Base-by-base conservation (phyloP, 2,888 invertebrate genomes). In the Machimus atricapillus region DNA sequence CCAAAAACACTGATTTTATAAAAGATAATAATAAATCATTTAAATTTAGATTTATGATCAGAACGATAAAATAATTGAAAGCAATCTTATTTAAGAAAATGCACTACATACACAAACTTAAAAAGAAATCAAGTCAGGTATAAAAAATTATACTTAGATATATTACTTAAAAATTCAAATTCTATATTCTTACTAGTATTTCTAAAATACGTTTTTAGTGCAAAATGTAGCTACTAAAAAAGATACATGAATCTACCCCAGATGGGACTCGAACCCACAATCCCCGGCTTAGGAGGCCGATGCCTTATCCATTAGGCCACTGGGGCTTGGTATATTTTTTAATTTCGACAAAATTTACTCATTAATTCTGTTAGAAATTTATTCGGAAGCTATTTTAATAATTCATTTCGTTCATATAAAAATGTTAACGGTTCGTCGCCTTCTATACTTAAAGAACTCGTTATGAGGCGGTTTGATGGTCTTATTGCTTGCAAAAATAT, bases 211-310 rank as follows among this genome's bases (percentile, higher is more conserved):
- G 46, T n/a, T 0, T 52, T 52, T 52, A 52, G 1, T 52, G 2
- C 3, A 52, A 52, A 52, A n/a, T 6, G 0, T 14, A n/a, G n/a
- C n/a, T 52, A 52, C 16, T n/a, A n/a, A 52, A 34, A 40, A 40
- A 43, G 9, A 27, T 9, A 66, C 8, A 2, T 27, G 23, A 27
- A 27, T 9, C 23, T 66, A 96, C 95, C 96, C 95, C 95, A 95
- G 96, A 95, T 95, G 96, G 95, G 96, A 96, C 95, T 96, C 96
- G 95, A 96, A 96, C 95, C 95, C 95, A 95, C 95, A 95, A 94
- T 95, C 95, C 95, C 95, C 95, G 95, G 95, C 95, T 95, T 95
- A 95, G 95, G 95, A 95, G 95, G 95, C 95, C 95, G 95, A 95
- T 95, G 95, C 95, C 95, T 95, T 95, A 95, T 95, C 95, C 95